Percentiles rank a stretch among this genome's conserved stretches.
These are phyloP conservation scores for Ciconia nigra DNA, from an alignment of 2,797 vertebrate species.

Conservation along the genomic window DNA sequence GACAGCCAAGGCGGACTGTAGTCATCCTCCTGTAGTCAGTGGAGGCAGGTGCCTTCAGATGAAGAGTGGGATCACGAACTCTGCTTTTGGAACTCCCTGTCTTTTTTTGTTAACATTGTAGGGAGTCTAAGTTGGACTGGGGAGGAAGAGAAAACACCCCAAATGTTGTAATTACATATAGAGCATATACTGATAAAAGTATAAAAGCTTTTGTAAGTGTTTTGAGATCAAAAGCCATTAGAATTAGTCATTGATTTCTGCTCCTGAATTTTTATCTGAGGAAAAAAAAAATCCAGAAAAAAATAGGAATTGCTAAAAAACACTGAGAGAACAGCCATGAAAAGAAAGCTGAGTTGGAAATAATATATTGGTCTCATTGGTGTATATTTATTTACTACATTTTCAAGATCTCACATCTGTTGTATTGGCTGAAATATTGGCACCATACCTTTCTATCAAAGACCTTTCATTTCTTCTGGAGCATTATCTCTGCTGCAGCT, in stretches of 20 bases:
- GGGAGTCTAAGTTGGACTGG: background rate
- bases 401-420: background rate
- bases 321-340: background rate
- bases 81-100: background rate
- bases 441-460: background rate
- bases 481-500: background rate
- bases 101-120: background rate
- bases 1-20: background rate
- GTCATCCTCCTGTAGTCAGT: background rate
- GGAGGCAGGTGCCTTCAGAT: background rate
- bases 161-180: background rate
- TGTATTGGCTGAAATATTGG: background rate
- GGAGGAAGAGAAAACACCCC: background rate
- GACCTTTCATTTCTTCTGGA: background rate
- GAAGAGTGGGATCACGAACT: background rate
- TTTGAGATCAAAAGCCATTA: background rate
- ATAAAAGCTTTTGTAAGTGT: background rate
- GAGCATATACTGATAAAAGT: background rate
- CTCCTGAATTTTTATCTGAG: background rate
- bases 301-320: background rate
- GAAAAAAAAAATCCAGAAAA: background rate
- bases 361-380: background rate
- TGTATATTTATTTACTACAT: background rate
- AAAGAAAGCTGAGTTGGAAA: background rate
- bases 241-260: background rate